Evolutionary conservation across 2,797 vertebrate genomes (phyloP), one percentile per base, ranked within the genome.

Genomic region (Acrossocheilus fasciatus): DNA sequence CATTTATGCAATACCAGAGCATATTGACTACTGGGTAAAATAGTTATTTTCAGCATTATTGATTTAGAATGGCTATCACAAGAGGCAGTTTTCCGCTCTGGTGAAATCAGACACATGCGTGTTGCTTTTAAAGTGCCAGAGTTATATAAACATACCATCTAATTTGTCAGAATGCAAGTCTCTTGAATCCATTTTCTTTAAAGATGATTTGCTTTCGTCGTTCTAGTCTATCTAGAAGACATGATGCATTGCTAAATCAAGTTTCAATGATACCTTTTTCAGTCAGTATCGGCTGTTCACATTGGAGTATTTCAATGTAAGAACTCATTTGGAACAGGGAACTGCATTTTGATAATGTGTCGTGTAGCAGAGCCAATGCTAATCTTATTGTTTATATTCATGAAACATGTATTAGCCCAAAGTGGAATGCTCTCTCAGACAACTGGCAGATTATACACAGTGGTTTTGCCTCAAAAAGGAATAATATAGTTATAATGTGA

Each of bases 1-100:
- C 82, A 87, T 90, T 84, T 92, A 87, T 87, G 84, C 87, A 87
- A 86, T 80, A 89, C 62, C 70, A 72, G 69, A 87, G 54, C 69
- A 87, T 81, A 85, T 87, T 87, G 73, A 87, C 87, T 85, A 89
- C 83, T 87, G 75, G 78, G 62, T 75, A 84, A 78, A 45, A 89
- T 36, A 34, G 83, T n/a, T 64, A 73, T 87, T 90, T 90, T 86
- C 59, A 88, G 77, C 74, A 70, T 83, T 87, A 89, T 59, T 88
- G 87, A 89, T 89, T 88, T 86, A 69, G 18, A 86, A 87, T 81
- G 80, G 17, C 64, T 68, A 81, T 81, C 66, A 39, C 83, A 83
- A 83, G 81, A 81, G 41, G 47, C 57, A 70, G 68, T 80, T 79
- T 90, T 86, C 72, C n/a, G 17, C 41, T 57, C 78, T 84, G 64